Evolutionary conservation across 2,888 invertebrate genomes (phyloP), one percentile per base, ranked within the genome.

Genomic region (Andrena chrysosceles): DNA sequence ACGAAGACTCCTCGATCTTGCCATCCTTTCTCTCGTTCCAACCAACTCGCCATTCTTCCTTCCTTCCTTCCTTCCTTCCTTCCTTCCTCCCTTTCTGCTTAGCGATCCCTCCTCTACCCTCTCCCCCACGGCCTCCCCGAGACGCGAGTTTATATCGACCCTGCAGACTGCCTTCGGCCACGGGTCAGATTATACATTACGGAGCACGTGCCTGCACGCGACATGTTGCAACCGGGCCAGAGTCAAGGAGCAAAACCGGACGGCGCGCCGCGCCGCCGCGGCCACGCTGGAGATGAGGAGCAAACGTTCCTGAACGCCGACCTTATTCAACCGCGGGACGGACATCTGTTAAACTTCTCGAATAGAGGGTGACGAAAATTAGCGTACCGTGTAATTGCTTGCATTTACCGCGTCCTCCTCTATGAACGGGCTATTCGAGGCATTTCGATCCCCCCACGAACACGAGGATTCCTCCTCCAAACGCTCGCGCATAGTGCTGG

Each of bases 201-300:
- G 66, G 63, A 88, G 85, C 87, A 89, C 87, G 88, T 89, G 89
- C 83, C 87, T 84, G 84, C 87, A 85, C 88, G 89, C 89, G 89
- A 88, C 89, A 88, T 81, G 84, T 87, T 88, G 86, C 86, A 88
- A 75, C 74, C 83, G 80, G 77, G 71, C 69, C 76, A 73, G 49
- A 62, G 71, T 76, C 60, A 71, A 80, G 33, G 54, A 76, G 63
- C 64, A 42, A 71, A 83, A 68, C 62, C 72, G 60, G 75, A 59
- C 49, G 23, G 13, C 56, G 35, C 29, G 23, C 64, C 63, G 54
- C 16, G 60, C 35, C 54, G 54, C 71, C 60, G 71, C 48, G 26
- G 20, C 13, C 63, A 33, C 20, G n/a, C 26, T 0, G 29, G 7
- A 31, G n/a, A 75, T 26, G 26, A 69, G 62, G 35, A 56, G 48